Evolutionary conservation across 2,113 vertebrate species (phyloP).

Genomic region (Seriola aureovittata): DNA sequence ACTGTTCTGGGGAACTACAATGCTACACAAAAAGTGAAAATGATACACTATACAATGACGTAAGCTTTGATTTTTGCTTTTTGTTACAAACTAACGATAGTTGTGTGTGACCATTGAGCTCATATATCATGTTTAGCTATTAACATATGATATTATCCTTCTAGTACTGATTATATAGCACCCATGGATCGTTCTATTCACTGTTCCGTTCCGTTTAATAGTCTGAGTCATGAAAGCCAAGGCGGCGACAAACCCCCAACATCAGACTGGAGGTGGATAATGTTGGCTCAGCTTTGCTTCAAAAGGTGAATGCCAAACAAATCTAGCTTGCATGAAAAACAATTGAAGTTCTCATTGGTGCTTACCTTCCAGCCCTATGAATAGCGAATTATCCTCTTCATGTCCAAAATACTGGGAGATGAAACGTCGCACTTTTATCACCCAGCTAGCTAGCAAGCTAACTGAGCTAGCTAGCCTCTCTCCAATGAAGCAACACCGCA

Average conservation of each 20-base stretch:
- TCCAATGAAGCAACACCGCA: slow-evolving; percentile 80
- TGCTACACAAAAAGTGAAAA: slow-evolving; percentile 70
- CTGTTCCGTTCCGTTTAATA: slow-evolving; percentile 70
- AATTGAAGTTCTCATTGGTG: not conserved
- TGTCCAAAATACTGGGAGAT: slow-evolving; percentile 82
- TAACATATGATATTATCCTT: fast-evolving
- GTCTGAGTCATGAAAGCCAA: slow-evolving; percentile 77
- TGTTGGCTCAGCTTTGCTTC: slow-evolving; percentile 50
- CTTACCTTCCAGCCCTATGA: slow-evolving; percentile 87
- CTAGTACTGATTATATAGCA: slow-evolving; percentile 2
- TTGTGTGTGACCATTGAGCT: fast-evolving
- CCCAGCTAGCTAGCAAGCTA: slow-evolving; percentile 80
- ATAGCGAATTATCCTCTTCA: slow-evolving; percentile 86
- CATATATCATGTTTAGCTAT: not conserved
- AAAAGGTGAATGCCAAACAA: slow-evolving; percentile 22
- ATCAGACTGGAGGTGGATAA: slow-evolving; percentile 67
- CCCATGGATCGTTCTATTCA: slow-evolving; percentile 17
- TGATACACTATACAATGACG: slow-evolving; percentile 47
- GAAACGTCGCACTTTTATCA: slow-evolving; percentile 82
- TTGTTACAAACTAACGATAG: not conserved
- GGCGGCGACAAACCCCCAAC: slow-evolving; percentile 76
- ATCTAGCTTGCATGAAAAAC: not conserved
- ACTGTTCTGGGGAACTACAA: slow-evolving; percentile 72
- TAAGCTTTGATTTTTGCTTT: slow-evolving; percentile 14
- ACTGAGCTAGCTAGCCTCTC: slow-evolving; percentile 80